Conservation (phyloP, 2,888 invertebrate genomes). For the Pachycephus smyrnensis region DNA sequence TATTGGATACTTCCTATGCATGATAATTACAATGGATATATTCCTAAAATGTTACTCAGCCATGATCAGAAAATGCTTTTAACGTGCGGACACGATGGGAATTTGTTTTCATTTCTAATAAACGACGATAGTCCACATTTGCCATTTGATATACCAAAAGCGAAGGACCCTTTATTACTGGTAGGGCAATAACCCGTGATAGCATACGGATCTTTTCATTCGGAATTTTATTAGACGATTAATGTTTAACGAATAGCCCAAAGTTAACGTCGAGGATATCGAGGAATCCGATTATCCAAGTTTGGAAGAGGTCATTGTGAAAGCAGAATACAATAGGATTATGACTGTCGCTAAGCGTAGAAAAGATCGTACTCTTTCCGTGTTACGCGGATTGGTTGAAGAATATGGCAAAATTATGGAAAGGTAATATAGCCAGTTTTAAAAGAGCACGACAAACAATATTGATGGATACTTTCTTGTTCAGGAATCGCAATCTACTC, state of each 20-base stretch:
- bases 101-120: constrained; percentile 76
- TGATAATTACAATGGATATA: constrained; percentile 77
- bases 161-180: constrained; percentile 17
- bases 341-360: constrained; percentile 74
- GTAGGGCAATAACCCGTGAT: constrained; percentile 22
- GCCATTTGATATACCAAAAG: constrained; percentile 27
- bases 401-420: constrained; percentile 72
- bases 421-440: constrained; percentile 59
- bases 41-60: constrained; percentile 75
- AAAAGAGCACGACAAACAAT: neutral
- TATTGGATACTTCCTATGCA: constrained; percentile 82
- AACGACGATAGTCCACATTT: constrained; percentile 37
- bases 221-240: constrained; percentile 1
- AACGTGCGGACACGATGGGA: constrained; percentile 80
- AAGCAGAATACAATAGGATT: constrained; percentile 75
- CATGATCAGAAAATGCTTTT: constrained; percentile 72
- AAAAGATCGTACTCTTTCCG: constrained; percentile 72
- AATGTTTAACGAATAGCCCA: constrained; percentile 27
- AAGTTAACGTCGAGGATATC: constrained; percentile 58
- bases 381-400: constrained; percentile 70
- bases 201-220: neutral
- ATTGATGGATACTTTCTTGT: constrained; percentile 3
- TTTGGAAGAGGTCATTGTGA: constrained; percentile 78
- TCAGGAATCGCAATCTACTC: constrained; percentile 72
- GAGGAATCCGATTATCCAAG: constrained; percentile 65